phyloP scores from a whole-genome alignment of 1,140 invertebrate species.

The Chlorops oryzae region DNA sequence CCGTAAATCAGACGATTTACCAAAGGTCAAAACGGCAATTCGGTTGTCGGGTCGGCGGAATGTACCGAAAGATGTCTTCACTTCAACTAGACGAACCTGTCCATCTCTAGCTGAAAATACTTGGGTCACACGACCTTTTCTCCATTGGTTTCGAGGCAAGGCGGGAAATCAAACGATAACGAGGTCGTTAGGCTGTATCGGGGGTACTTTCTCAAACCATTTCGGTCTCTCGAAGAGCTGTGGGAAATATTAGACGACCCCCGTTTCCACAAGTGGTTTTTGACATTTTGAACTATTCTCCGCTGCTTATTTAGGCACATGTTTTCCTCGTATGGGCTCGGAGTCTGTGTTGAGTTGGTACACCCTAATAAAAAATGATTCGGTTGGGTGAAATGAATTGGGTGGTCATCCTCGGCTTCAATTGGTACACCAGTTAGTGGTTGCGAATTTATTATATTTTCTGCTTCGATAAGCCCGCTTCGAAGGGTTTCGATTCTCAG shows the following conservation, averaged over 20 bases:
- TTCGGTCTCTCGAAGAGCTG: conserved; percentile 19
- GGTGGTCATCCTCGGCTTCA: conserved; percentile 19
- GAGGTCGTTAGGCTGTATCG: conserved; percentile 23
- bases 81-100: no score
- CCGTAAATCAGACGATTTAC: no score
- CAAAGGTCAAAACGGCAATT: no score
- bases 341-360: conserved; percentile 12
- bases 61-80: no score
- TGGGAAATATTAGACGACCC: conserved; percentile 26
- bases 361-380: conserved; percentile 29
- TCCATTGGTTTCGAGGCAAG: no score
- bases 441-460: conserved; percentile 29
- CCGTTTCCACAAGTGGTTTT: conserved; percentile 25
- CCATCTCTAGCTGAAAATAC: no score
- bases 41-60: no score
- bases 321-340: conserved; percentile 5
- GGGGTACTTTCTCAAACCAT: conserved; percentile 21
- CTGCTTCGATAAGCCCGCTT: conserved; percentile 29
- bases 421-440: conserved; percentile 34
- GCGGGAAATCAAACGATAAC: conserved; percentile 29
- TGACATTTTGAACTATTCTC: conserved; percentile 22
- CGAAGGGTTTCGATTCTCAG: neutral
- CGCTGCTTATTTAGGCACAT: conserved; percentile 17
- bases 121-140: no score
- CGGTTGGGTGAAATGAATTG: conserved; percentile 32